Conservation (phyloP, 2,113 vertebrate genomes). For the Stegastes partitus region DNA sequence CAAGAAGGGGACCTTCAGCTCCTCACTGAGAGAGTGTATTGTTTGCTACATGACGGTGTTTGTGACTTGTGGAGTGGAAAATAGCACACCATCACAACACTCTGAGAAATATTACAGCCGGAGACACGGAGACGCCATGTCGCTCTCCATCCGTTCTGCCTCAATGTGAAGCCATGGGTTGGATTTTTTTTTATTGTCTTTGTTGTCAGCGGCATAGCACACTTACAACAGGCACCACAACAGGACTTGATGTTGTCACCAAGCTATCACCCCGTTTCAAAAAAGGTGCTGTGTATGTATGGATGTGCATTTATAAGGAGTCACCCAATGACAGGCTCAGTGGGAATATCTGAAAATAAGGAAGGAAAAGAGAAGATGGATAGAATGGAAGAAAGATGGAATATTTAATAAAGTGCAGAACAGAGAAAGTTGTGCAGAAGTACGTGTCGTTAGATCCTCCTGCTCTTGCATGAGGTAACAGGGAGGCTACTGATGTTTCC, state of each 20-base stretch:
- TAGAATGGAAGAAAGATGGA: background rate
- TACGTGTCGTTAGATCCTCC: slow-evolving; percentile 48
- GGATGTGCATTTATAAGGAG: slow-evolving; percentile 10
- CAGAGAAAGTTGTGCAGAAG: slow-evolving; percentile 29
- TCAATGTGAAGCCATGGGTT: slow-evolving; percentile 51
- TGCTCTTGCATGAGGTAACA: slow-evolving; percentile 57
- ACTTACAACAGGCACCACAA: slow-evolving; percentile 49
- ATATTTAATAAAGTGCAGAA: slow-evolving; percentile 33
- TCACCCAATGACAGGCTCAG: slow-evolving; percentile 3
- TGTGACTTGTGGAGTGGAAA: slow-evolving; percentile 76
- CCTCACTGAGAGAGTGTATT: slow-evolving; percentile 42
- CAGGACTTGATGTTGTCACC: slow-evolving; percentile 50
- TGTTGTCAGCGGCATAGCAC: slow-evolving; percentile 55
- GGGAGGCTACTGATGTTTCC: slow-evolving; percentile 52
- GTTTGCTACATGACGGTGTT: slow-evolving; percentile 47
- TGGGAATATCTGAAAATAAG: slow-evolving; percentile 22
- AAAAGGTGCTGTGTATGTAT: slow-evolving; percentile 21
- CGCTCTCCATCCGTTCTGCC: slow-evolving; percentile 60
- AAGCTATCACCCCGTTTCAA: slow-evolving; percentile 55
- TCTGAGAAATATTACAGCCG: slow-evolving; percentile 61
- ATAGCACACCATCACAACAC: slow-evolving; percentile 67
- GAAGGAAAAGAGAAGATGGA: background rate
- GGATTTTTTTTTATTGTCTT: slow-evolving; percentile 58
- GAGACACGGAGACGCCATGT: slow-evolving; percentile 52
- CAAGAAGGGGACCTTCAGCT: slow-evolving; percentile 45